Percentiles rank a stretch among this genome's conserved stretches.
These are phyloP conservation scores for Leptinotarsa juncta DNA, from an alignment of 2,888 invertebrate genomes.

Conservation along the genomic window DNA sequence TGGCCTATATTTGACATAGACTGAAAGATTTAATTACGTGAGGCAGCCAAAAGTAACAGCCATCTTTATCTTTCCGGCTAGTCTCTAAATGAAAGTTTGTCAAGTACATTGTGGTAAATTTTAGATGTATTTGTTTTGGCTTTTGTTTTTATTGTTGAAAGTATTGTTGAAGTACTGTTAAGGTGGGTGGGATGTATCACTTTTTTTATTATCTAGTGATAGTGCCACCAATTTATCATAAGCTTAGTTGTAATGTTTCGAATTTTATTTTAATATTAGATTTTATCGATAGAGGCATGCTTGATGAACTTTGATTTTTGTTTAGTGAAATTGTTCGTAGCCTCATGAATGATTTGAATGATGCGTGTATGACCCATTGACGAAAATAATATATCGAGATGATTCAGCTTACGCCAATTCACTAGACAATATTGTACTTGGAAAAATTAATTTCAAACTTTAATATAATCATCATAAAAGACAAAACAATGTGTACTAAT, in stretches of 20 bases:
- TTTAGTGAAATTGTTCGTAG: slow-evolving; percentile 19
- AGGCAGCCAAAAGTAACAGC: slow-evolving; percentile 20
- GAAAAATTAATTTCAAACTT: slow-evolving; percentile 24
- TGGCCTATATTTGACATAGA: slow-evolving; percentile 39
- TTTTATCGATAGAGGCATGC: slow-evolving; percentile 21
- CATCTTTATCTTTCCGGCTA: slow-evolving; percentile 16
- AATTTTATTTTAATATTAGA: slow-evolving; percentile 40
- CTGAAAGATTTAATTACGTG: slow-evolving; percentile 37
- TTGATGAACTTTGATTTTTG: slow-evolving; percentile 13
- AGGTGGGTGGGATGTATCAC: slow-evolving; percentile 42
- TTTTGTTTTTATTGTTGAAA: slow-evolving; percentile 41
- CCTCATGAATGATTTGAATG: slow-evolving; percentile 29
- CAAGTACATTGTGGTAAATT: slow-evolving; percentile 39
- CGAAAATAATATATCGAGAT: slow-evolving; percentile 37
- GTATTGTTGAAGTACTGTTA: slow-evolving; percentile 42
- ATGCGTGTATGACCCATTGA: slow-evolving; percentile 33
- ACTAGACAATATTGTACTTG: slow-evolving; percentile 34
- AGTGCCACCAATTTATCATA: slow-evolving; percentile 44
- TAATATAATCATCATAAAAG: slow-evolving; percentile 20
- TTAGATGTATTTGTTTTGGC: slow-evolving; percentile 38
- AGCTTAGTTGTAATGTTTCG: slow-evolving; percentile 39
- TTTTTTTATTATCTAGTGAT: slow-evolving; percentile 41
- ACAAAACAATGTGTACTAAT: slow-evolving; percentile 36
- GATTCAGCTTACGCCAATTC: slow-evolving; percentile 38
- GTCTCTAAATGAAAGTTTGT: slow-evolving; percentile 33